These are phyloP conservation scores for Ichneumoninae sp. DNA, from an alignment of 2,888 invertebrate species.

Conservation along the genomic window DNA sequence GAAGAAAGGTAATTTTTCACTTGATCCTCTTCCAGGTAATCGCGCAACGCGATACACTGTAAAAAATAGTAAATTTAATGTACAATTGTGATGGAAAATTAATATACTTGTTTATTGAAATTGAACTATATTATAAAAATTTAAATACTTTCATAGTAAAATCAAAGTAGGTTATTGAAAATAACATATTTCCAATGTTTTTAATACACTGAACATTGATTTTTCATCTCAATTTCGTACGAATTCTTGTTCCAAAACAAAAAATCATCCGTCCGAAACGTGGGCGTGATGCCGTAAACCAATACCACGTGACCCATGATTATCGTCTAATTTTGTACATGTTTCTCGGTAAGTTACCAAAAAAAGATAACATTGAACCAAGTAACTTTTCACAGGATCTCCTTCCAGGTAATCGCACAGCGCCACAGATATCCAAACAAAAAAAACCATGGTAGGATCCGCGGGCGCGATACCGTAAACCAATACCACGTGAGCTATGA, in stretches of 20 bases:
- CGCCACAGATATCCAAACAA: neutral
- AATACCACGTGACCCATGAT: neutral
- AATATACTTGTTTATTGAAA: too few relatives aligned
- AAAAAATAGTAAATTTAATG: too few relatives aligned
- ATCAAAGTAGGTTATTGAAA: too few relatives aligned
- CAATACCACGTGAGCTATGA: neutral
- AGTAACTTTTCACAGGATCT: too few relatives aligned
- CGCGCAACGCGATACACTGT: neutral
- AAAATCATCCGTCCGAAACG: neutral
- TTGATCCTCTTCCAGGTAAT: neutral
- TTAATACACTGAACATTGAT: too few relatives aligned
- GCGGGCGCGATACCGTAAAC: neutral
- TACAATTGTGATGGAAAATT: too few relatives aligned
- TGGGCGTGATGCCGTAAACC: neutral
- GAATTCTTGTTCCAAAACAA: too few relatives aligned
- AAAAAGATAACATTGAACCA: too few relatives aligned
- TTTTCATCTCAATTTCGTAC: too few relatives aligned
- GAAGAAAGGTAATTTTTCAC: neutral
- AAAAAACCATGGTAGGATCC: neutral
- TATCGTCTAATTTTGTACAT: slow-evolving; percentile 6
- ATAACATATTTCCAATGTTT: too few relatives aligned
- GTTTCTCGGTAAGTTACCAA: neutral
- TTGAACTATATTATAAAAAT: too few relatives aligned
- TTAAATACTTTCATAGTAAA: too few relatives aligned
- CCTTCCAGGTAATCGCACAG: neutral